phyloP scores from a whole-genome alignment of 1,140 invertebrate genomes.

The Semibalanus balanoides region DNA sequence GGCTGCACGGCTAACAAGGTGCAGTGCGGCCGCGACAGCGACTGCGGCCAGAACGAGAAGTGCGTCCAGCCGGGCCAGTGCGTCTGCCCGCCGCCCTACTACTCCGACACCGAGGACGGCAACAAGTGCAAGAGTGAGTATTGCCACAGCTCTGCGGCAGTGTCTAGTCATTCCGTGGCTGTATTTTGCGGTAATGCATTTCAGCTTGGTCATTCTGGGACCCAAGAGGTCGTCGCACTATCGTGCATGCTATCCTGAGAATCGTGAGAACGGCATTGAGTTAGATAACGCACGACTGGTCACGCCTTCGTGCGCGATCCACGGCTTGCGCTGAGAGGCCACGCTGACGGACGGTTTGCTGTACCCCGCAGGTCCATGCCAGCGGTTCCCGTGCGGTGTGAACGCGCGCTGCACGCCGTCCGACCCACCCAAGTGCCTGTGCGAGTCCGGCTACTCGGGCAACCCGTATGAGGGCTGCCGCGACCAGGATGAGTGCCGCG shows the following conservation, averaged over 20 bases:
- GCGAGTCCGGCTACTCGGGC: constrained; percentile 64
- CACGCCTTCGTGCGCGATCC: too few species aligned
- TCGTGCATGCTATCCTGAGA: too few species aligned
- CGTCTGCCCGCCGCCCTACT: constrained; percentile 73
- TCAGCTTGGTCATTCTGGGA: too few species aligned
- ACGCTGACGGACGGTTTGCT: background rate
- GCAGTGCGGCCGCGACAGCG: constrained; percentile 58
- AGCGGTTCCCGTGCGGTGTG: constrained; percentile 74
- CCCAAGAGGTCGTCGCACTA: too few species aligned
- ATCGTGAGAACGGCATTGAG: too few species aligned
- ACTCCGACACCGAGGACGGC: constrained; percentile 57
- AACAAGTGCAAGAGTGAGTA: constrained; percentile 61
- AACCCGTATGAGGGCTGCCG: constrained; percentile 65
- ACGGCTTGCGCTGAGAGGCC: too few species aligned
- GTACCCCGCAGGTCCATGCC: constrained; percentile 45
- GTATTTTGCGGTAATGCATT: too few species aligned
- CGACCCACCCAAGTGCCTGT: constrained; percentile 75
- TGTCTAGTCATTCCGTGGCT: background rate
- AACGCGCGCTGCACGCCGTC: constrained; percentile 80
- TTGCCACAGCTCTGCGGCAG: constrained; percentile 22
- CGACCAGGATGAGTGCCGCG: constrained; percentile 63
- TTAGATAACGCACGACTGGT: too few species aligned
- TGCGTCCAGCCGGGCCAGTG: constrained; percentile 81
- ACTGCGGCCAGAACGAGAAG: constrained; percentile 72
- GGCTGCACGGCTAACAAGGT: constrained; percentile 58